phyloP scores from a whole-genome alignment of 2,888 invertebrate species.

The Leptinotarsa juncta region DNA sequence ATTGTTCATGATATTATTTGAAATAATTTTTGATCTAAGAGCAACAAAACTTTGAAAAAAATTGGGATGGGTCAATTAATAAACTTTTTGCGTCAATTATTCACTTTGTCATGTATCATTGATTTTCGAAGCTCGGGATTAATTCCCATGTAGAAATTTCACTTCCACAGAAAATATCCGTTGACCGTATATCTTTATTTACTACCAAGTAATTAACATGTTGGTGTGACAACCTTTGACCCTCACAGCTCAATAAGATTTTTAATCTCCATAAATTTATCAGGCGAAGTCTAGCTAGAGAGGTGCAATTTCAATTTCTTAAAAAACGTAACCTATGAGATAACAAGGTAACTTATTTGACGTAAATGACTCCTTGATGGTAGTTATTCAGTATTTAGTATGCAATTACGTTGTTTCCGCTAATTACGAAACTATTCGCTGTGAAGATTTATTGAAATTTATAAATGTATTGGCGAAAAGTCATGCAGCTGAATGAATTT shows the following conservation, averaged over 20 bases:
- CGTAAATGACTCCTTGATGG: conserved; percentile 28
- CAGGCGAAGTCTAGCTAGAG: background rate
- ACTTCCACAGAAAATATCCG: background rate
- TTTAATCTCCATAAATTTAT: conserved; percentile 18
- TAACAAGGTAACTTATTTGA: conserved; percentile 28
- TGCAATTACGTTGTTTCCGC: conserved; percentile 39
- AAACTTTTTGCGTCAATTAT: background rate
- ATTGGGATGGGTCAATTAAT: no score
- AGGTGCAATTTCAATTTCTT: background rate
- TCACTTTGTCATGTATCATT: background rate
- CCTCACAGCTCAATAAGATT: conserved; percentile 8
- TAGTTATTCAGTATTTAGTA: conserved; percentile 31
- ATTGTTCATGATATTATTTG: no score
- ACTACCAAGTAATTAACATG: conserved; percentile 11
- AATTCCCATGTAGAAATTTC: background rate
- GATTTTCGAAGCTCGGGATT: background rate
- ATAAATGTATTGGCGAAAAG: conserved; percentile 16
- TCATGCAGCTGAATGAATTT: background rate
- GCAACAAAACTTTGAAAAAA: no score
- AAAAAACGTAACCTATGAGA: conserved; percentile 23
- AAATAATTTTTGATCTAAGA: no score
- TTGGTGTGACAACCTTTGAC: conserved; percentile 10
- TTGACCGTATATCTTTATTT: conserved; percentile 12
- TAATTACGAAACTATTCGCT: conserved; percentile 30
- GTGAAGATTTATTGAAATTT: conserved; percentile 29